Base-by-base conservation (phyloP, 2,113 vertebrate genomes). In the Willisornis vidua region DNA sequence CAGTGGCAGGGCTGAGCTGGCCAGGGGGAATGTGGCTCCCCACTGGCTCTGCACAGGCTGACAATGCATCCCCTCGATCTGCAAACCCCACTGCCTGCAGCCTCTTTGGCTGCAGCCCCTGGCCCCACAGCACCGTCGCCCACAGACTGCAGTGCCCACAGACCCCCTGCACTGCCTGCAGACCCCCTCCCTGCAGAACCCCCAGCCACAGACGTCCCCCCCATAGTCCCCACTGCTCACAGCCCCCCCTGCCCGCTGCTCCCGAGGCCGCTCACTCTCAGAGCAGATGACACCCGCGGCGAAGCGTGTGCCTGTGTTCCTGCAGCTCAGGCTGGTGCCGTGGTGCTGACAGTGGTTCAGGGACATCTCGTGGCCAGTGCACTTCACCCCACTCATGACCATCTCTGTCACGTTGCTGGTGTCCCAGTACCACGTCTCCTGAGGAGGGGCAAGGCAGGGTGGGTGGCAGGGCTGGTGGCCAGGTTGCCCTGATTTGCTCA, bases 371-470 rank as follows among this genome's bases (percentile, higher is more conserved):
- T 87, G 97, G 20, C 99, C 99, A 0, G 95, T 94, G 31, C 99
- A 99, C 94, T 98, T 99, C 74, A 99, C 98, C 2, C 99, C 99
- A 1, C 99, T 99, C 98, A 99, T 96, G 65, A 99, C 98, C 98
- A 99, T 99, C 88, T 99, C 98, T 0, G 99, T 99, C 83, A 98
- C 96, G 0, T 99, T 99, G 76, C 99, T 99, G 68, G 98, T 98
- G 1, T 99, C 99, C 99, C 99, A 99, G 97, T 99, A 99, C 99
- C 99, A 99, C 1, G 99, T 99, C 98, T 99, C 99, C 99, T 99
- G 98, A 61, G 85, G 59, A 87, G 16, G 43, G 23, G 65, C 0
- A 10, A 81, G 58, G 46, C 19, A 10, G 59, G 85, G 76, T 58
- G 72, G 83, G 84, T 24, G 74, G 52, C 63, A 41, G 39, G 20